Percentiles rank a stretch among this genome's conserved stretches.
Conservation (phyloP, 2,113 vertebrate genomes). For the Shinisaurus crocodilurus region DNA sequence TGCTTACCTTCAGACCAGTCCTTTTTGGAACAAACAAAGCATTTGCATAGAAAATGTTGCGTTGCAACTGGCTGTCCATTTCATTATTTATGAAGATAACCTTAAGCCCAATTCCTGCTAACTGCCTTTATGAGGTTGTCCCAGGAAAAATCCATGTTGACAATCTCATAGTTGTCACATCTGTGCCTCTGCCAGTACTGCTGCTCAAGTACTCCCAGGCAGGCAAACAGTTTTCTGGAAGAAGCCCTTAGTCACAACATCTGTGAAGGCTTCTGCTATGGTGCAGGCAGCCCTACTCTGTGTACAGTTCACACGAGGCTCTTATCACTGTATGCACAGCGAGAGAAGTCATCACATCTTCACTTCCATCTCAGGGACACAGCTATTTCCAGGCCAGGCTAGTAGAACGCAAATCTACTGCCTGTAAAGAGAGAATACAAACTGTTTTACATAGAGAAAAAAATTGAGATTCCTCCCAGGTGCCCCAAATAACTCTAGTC, state of each 20-base stretch:
- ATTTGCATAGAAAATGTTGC: neutral
- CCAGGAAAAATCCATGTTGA: neutral
- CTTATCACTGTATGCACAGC: neutral
- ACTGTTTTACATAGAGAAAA: neutral
- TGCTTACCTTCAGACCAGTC: neutral
- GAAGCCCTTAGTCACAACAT: neutral
- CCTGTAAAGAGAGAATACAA: neutral
- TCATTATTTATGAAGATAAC: neutral
- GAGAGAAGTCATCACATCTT: neutral
- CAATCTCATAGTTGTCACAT: neutral
- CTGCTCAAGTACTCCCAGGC: neutral
- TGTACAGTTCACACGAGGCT: neutral
- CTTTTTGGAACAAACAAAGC: neutral
- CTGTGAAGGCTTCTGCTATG: neutral
- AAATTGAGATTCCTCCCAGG: neutral
- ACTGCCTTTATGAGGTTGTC: neutral
- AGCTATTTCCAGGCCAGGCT: neutral
- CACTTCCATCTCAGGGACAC: neutral
- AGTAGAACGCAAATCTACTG: neutral
- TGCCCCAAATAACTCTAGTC: neutral
- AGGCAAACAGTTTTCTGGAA: neutral
- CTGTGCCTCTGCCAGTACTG: neutral
- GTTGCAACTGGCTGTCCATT: neutral
- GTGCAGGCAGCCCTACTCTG: neutral
- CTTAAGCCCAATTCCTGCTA: neutral